A percentile compares a stretch with the other conserved stretches of the same genome.
Conservation (phyloP, 2,113 vertebrate genomes). For the Jacana jacana region DNA sequence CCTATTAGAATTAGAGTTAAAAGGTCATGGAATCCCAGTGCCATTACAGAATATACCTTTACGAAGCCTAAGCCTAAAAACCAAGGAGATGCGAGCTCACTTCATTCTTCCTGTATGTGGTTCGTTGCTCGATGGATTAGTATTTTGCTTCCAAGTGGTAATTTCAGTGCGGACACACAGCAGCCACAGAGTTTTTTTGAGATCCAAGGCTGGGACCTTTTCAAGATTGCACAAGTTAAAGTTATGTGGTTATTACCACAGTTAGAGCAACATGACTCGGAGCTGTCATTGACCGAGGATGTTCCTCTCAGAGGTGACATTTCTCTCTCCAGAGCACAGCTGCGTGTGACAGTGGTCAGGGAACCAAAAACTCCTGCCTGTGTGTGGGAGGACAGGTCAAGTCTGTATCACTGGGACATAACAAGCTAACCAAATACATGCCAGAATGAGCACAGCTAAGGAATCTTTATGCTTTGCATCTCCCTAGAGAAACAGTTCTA, state of each 20-base stretch:
- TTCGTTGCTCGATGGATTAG: neutral
- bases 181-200: neutral
- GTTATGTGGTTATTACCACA: neutral
- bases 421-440: rapidly evolving
- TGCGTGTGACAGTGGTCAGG: neutral
- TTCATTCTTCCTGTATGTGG: neutral
- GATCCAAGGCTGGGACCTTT: neutral
- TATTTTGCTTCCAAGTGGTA: neutral
- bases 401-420: neutral
- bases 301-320: neutral
- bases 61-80: neutral
- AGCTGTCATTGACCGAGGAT: neutral
- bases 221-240: neutral
- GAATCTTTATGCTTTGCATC: neutral
- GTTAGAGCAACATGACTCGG: neutral
- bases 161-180: neutral
- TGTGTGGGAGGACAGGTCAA: neutral
- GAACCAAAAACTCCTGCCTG: neutral
- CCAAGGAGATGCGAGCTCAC: rapidly evolving
- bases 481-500: neutral
- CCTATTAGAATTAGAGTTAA: neutral
- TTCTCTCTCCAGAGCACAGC: neutral
- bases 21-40: neutral
- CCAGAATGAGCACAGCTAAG: neutral
- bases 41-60: neutral